Evolutionary conservation across 2,888 invertebrate species (phyloP).

Genomic region (Lobophora halterata): DNA sequence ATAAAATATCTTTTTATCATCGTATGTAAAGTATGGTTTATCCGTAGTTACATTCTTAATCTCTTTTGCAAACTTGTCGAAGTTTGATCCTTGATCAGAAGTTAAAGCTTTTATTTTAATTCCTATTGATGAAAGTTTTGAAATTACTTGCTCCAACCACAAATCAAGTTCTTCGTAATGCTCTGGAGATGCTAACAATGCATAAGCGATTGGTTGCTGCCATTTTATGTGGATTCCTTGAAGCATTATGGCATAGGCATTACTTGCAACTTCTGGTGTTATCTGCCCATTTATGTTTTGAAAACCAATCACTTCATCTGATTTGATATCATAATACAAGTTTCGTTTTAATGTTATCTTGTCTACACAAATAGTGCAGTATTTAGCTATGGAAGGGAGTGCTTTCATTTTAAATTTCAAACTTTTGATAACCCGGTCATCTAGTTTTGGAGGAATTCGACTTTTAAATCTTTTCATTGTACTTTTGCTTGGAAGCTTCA

Average conservation of each 20-base stretch:
- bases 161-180: constrained; percentile 26
- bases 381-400: constrained; percentile 6
- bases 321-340: constrained; percentile 11
- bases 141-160: constrained; percentile 33
- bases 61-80: constrained; percentile 32
- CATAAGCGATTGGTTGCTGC: constrained; percentile 35
- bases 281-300: constrained; percentile 2
- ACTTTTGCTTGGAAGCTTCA: constrained; percentile 4
- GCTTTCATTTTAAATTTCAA: constrained; percentile 9
- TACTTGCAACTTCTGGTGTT: constrained; percentile 2
- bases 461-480: too few species aligned
- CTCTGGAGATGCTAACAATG: constrained; percentile 21
- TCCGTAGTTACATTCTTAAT: constrained; percentile 27
- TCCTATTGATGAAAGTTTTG: constrained; percentile 27
- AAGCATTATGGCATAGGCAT: constrained; percentile 27
- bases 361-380: constrained; percentile 11
- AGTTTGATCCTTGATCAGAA: constrained; percentile 35
- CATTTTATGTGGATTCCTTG: constrained; percentile 29
- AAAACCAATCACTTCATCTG: constrained; percentile 9
- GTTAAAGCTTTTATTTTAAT: constrained; percentile 31
- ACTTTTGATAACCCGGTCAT: constrained; percentile 6
- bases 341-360: constrained; percentile 10
- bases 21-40: constrained; percentile 28
- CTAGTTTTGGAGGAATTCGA: constrained; percentile 7
- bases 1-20: constrained; percentile 20